Base-by-base conservation (phyloP, 2,888 invertebrate species). In the Ctena decussata region DNA sequence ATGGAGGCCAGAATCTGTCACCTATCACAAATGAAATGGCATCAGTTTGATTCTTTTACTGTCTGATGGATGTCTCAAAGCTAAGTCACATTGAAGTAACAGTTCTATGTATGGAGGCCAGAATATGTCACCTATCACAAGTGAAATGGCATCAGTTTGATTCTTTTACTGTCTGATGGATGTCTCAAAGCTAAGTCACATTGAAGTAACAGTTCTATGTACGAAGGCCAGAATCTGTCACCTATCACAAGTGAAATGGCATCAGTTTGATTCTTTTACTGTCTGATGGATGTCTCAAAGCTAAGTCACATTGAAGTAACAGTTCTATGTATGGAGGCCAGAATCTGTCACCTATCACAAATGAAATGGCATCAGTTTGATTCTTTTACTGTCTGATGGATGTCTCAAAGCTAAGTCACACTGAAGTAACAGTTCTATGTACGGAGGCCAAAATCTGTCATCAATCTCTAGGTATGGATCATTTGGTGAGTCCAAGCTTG, bases 41-140 rank as follows among this genome's bases (percentile, higher is more conserved):
- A 91, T 79, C 12, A 93, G 82, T 84, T 92, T 93, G 57, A 93
- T 90, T 49, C 88, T 81, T 11, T 79, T 73, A n/a, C 84, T 84
- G 71, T 92, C 89, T 39, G 88, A 87, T 21, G 91, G 91, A 71
- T 93, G 92, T 39, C 89, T 77, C 12, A 91, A 69, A 8, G 90
- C 92, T 69, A 93, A 89, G 27, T 92, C 91, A 83, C 88, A 90
- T 32, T 92, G 87, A 0, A 93, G 80, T 35, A 94, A 86, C 8
- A 94, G 84, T 80, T 92, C 92, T n/a, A 93, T 79, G 78, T 93
- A 93, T 15, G 93, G 93, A 6, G 93, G 93, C 94, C 94, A 94
- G 82, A 89, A 90, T 12, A 81, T 49, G 44, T 90, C 87, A 46
- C 91, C 91, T 3, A 90, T 77, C 15, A 75, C 81, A 39, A 94